Evolutionary conservation across 1,140 invertebrate genomes (phyloP).

Genomic region (Drosophila nannoptera): DNA sequence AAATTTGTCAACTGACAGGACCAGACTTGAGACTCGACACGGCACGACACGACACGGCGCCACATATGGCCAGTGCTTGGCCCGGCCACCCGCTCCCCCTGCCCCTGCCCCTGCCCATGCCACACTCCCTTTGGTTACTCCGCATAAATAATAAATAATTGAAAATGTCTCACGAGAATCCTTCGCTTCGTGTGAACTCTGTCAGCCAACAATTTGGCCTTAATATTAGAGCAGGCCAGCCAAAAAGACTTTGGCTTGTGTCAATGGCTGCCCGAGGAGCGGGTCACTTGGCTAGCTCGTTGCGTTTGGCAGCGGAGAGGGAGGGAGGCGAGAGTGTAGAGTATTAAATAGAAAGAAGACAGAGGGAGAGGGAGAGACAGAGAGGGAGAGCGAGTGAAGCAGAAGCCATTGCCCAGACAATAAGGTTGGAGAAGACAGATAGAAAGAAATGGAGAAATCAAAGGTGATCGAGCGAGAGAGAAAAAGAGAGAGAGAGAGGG

Average conservation of each 20-base stretch:
- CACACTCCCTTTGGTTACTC: too few species aligned
- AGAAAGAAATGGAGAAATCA: too few species aligned
- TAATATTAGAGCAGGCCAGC: constrained; percentile 66
- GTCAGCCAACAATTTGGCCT: constrained; percentile 70
- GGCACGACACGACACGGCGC: constrained; percentile 36
- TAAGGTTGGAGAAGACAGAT: too few species aligned
- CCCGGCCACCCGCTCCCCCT: constrained; percentile 9
- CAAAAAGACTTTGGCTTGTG: constrained; percentile 44
- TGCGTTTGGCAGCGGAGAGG: too few species aligned
- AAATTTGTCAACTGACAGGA: constrained; percentile 70
- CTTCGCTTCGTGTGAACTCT: constrained; percentile 69
- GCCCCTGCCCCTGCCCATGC: constrained; percentile 6
- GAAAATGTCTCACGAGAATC: constrained; percentile 73
- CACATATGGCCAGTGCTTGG: constrained; percentile 60
- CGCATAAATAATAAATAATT: constrained; percentile 75
- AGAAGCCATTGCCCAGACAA: too few species aligned
- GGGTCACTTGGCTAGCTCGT: too few species aligned
- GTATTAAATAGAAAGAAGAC: not conserved
- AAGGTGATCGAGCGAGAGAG: too few species aligned
- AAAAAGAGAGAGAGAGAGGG: too few species aligned
- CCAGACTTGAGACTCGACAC: constrained; percentile 41
- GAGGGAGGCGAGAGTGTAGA: too few species aligned
- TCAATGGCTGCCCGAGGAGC: constrained; percentile 4
- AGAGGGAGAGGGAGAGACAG: too few species aligned
- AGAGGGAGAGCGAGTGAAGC: too few species aligned